Percentiles rank a stretch among this genome's conserved stretches.
phyloP scores from a whole-genome alignment of 2,888 invertebrate species.

The Thecocarcelia acutangulata region DNA sequence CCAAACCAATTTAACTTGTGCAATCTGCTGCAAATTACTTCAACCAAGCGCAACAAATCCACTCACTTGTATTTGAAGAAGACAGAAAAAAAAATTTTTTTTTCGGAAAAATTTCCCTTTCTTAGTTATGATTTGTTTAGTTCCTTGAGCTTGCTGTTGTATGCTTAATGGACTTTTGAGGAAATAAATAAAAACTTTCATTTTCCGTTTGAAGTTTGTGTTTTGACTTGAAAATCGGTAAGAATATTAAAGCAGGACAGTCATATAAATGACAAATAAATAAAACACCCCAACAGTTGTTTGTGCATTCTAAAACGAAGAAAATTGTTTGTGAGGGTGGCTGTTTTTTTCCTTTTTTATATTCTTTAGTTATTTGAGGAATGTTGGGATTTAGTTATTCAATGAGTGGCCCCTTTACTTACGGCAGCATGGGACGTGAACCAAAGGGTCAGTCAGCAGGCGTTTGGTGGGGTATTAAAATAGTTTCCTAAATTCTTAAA shows the following conservation, averaged over 20 bases:
- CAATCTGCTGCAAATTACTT: slow-evolving; percentile 77
- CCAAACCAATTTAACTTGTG: slow-evolving; percentile 78
- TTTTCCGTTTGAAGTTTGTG: slow-evolving; percentile 15
- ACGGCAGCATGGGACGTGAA: background rate
- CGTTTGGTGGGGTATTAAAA: slow-evolving; percentile 26
- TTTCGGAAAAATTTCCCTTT: no score
- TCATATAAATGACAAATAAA: slow-evolving; percentile 19
- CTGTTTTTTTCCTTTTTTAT: slow-evolving; percentile 1
- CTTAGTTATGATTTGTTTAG: no score
- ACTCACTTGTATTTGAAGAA: slow-evolving; percentile 6
- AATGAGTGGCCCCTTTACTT: slow-evolving; percentile 22
- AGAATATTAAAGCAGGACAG: slow-evolving; percentile 42
- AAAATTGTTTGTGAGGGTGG: slow-evolving; percentile 5
- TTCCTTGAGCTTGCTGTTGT: background rate
- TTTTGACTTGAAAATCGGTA: slow-evolving; percentile 18
- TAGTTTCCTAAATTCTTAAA: slow-evolving; percentile 13
- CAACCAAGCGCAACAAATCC: slow-evolving; percentile 69
- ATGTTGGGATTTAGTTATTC: slow-evolving; percentile 44
- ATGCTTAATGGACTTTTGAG: slow-evolving; percentile 19
- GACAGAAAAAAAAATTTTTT: no score
- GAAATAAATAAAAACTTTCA: background rate
- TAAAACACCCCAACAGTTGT: slow-evolving; percentile 22
- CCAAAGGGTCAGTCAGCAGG: slow-evolving; percentile 36
- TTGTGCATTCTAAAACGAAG: slow-evolving; percentile 32
- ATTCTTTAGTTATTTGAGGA: slow-evolving; percentile 40